A percentile compares a stretch with the other conserved stretches of the same genome.
Evolutionary conservation across 2,797 vertebrate species (phyloP).

Genomic region (Meriones psammophilus): DNA sequence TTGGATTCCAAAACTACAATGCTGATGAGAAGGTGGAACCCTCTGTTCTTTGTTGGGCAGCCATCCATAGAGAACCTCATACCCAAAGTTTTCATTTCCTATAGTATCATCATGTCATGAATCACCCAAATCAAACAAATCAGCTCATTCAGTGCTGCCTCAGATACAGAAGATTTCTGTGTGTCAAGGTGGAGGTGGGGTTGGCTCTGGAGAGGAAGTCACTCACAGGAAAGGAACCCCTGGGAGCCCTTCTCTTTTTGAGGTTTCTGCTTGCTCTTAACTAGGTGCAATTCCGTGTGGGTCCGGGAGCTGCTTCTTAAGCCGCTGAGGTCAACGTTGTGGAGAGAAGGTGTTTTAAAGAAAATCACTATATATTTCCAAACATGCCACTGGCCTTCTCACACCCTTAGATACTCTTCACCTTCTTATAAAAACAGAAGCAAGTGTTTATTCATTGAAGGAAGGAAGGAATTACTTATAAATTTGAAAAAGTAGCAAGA

Average conservation of each 20-base stretch:
- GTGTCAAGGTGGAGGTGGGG: not conserved
- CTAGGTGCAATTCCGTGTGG: not conserved
- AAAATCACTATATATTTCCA: not conserved
- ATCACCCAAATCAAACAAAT: not conserved
- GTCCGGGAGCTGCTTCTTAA: not conserved
- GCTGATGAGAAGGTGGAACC: not conserved
- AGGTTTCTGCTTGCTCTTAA: not conserved
- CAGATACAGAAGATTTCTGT: not conserved
- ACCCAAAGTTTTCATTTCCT: not conserved
- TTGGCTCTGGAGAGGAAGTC: not conserved
- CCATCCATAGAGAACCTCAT: not conserved
- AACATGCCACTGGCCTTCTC: not conserved
- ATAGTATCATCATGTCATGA: not conserved
- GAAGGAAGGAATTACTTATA: constrained; percentile 1
- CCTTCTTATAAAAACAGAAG: not conserved
- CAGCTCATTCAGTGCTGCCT: not conserved
- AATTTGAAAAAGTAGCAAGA: constrained; percentile 28
- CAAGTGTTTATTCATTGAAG: constrained; percentile 11
- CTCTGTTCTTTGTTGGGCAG: not conserved
- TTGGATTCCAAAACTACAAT: not conserved
- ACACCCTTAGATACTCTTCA: not conserved
- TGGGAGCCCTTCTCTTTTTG: too few species aligned
- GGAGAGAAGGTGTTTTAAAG: not conserved
- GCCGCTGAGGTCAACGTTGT: not conserved
- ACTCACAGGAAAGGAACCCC: accelerated